Conservation (phyloP, 2,888 invertebrate species). For the Calliopum simillimum region DNA sequence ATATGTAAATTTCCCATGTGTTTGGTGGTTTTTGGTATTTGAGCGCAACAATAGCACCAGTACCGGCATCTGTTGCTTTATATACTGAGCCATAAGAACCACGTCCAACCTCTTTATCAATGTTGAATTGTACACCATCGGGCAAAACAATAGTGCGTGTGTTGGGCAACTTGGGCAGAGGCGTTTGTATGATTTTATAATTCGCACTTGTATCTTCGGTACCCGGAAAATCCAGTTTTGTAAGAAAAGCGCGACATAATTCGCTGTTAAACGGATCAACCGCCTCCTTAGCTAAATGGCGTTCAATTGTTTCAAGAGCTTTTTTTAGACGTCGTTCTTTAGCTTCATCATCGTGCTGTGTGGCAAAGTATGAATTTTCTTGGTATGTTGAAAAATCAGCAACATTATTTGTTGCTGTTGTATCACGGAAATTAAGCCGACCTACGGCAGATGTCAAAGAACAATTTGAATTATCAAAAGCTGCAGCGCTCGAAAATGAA, state of each 20-base stretch:
- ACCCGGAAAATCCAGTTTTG: slow-evolving; percentile 79
- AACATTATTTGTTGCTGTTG: slow-evolving; percentile 48
- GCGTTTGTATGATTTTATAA: slow-evolving; percentile 72
- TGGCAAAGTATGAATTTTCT: slow-evolving; percentile 66
- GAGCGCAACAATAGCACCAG: slow-evolving; percentile 73
- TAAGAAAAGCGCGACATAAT: slow-evolving; percentile 77
- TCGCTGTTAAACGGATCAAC: slow-evolving; percentile 88
- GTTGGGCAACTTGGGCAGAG: slow-evolving; percentile 73
- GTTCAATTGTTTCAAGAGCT: slow-evolving; percentile 62
- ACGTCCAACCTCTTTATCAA: slow-evolving; percentile 84
- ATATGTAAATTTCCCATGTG: slow-evolving; percentile 95
- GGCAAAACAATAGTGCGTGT: slow-evolving; percentile 70
- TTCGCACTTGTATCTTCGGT: slow-evolving; percentile 69
- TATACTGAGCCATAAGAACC: slow-evolving; percentile 90
- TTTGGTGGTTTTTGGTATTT: slow-evolving; percentile 91
- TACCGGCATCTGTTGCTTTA: slow-evolving; percentile 63
- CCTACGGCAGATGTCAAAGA: slow-evolving; percentile 61
- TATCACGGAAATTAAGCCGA: slow-evolving; percentile 61
- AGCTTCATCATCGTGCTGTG: slow-evolving; percentile 64
- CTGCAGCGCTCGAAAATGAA: slow-evolving; percentile 62
- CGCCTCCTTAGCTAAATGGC: slow-evolving; percentile 62
- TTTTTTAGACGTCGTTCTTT: slow-evolving; percentile 63
- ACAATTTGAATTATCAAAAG: slow-evolving; percentile 62
- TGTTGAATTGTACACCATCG: slow-evolving; percentile 70
- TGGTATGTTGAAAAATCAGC: slow-evolving; percentile 66